Evolutionary conservation across 2,113 vertebrate genomes (phyloP), one percentile per base, ranked within the genome.

Genomic region (Rhinogobius similis): DNA sequence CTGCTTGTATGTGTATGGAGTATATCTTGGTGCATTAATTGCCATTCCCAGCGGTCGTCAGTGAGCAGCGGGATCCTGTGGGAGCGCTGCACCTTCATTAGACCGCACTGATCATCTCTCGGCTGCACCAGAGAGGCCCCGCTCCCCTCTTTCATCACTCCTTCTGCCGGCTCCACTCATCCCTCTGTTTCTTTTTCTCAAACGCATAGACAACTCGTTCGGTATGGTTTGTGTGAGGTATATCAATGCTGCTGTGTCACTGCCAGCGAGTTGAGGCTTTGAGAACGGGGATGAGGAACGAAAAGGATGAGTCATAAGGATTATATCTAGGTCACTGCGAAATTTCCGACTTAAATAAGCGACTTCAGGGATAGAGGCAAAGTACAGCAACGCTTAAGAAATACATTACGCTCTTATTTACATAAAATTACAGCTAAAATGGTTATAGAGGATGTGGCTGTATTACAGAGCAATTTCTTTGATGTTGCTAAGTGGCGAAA

Each of bases 51-150:
- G 78, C 81, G 85, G 88, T 84, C 62, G 78, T 82, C 81, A 84
- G 81, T 75, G 76, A 76, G 84, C 58, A 61, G 59, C 53, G 70
- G 79, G 29, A 70, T 91, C 90, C 88, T 78, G 23, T 65, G 88
- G 87, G 87, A 84, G 62, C 68, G 83, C 88, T 87, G 80, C 87
- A 91, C 88, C 88, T 91, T 91, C 90, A 91, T 91, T 91, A 91
- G 87, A 83, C 83, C 88, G 74, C 67, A 88, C 90, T 91, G 88
- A 91, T 91, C 90, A 88, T 88, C 83, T 78, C 41, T 66, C 78
- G 69, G 83, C 78, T 68, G 82, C 82, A 87, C 87, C 86, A 85
- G 86, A 88, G 81, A 88, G 86, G 75, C 68, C 74, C 78, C 68
- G 83, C 72, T 83, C 86, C 68, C 76, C 2, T 87, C 82, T 91